Evolutionary conservation across 2,888 invertebrate genomes (phyloP), one percentile per base, ranked within the genome.

Genomic region (Athetis lepigone): DNA sequence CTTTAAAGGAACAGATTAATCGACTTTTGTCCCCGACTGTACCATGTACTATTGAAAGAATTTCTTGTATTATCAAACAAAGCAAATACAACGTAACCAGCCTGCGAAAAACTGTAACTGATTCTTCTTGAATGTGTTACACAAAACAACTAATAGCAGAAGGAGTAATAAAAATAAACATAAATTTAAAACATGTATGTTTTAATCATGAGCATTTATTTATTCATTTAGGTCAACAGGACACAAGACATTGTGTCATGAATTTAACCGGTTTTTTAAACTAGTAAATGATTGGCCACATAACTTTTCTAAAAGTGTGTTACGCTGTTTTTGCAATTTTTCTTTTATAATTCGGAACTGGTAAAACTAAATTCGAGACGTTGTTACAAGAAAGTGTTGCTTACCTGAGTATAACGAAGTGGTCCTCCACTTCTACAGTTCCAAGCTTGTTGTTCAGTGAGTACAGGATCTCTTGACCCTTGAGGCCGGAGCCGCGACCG

Each of bases 351-450:
- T n/a, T n/a, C n/a, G n/a, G n/a, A n/a, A n/a, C n/a, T n/a, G n/a
- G n/a, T n/a, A n/a, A n/a, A n/a, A n/a, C n/a, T n/a, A n/a, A n/a
- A n/a, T n/a, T n/a, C n/a, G n/a, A n/a, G n/a, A n/a, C n/a, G n/a
- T n/a, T 25, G 25, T 25, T 25, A 25, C 6, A 4, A 25, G 6
- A 25, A 25, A 4, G 6, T 25, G 3, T 25, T 25, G 0, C 4
- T 87, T 88, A 96, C 96, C 95, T 95, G 11, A 97, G 95, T 29
- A 97, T 97, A 43, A 93, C 93, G 40, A 97, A 96, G 87, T 98
- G 98, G 94, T 99, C 99, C 80, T 98, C 97, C 25, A 99, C 96
- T 90, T 99, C 99, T 2, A 97, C 96, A 2, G 97, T 97, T 1
- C 98, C 99, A 47, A 99, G 93, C 13, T 95, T 95, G 79, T 97